Percentiles rank a stretch among this genome's conserved stretches.
Evolutionary conservation across 2,113 vertebrate species (phyloP).

Genomic region (Pao palembangensis): DNA sequence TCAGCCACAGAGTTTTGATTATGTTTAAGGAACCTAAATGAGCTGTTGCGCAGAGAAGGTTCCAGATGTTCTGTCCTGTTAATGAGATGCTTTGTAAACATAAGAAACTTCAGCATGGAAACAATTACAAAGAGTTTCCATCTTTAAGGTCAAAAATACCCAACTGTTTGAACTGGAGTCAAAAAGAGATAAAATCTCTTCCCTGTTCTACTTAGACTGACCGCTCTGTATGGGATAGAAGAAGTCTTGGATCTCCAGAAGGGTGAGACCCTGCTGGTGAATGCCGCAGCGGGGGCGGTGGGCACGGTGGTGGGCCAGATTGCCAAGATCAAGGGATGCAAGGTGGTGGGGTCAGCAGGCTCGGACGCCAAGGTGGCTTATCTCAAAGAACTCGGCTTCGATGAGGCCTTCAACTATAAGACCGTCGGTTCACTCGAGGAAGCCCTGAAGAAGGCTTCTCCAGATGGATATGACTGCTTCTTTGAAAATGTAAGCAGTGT

Average conservation of each 20-base stretch:
- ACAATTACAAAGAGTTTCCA: constrained; percentile 5
- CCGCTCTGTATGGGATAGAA: constrained; percentile 82
- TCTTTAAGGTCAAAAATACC: background rate
- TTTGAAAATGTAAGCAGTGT: constrained; percentile 82
- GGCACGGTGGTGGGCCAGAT: constrained; percentile 85
- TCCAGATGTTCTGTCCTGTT: constrained; percentile 24
- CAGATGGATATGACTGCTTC: constrained; percentile 84
- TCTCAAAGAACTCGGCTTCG: constrained; percentile 84
- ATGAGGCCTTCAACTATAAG: constrained; percentile 88
- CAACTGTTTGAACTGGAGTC: background rate
- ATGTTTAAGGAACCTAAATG: background rate
- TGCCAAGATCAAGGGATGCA: constrained; percentile 85
- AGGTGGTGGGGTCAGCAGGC: constrained; percentile 82
- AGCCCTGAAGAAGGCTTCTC: constrained; percentile 78
- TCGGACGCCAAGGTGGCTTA: constrained; percentile 81
- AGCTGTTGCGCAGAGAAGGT: background rate
- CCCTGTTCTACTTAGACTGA: constrained; percentile 70
- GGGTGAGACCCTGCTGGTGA: constrained; percentile 85
- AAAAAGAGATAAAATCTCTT: background rate
- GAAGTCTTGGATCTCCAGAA: constrained; percentile 78
- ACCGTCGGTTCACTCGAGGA: constrained; percentile 80
- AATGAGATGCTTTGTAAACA: background rate
- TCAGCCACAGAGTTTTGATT: background rate
- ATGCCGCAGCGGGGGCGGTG: constrained; percentile 85
- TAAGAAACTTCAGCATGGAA: background rate